A percentile compares a stretch with the other conserved stretches of the same genome.
Conservation (phyloP, 2,113 vertebrate species). For the Chinchilla lanigera region DNA sequence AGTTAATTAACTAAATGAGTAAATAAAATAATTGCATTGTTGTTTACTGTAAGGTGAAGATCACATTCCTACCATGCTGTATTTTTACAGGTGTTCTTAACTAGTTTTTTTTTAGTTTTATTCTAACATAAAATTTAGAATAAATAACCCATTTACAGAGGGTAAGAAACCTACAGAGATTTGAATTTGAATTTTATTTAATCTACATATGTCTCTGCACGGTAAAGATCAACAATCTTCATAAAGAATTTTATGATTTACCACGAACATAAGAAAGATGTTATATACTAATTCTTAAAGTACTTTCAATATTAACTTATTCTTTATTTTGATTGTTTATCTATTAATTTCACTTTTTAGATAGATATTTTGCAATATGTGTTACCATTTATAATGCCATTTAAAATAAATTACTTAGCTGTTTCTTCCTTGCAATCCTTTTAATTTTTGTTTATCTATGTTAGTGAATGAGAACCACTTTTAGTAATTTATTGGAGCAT, state of each 20-base stretch:
- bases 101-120: neutral
- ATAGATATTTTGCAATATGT: neutral
- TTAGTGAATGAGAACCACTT: neutral
- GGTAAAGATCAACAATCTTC: neutral
- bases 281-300: neutral
- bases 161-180: neutral
- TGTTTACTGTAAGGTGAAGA: neutral
- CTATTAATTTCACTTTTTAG: neutral
- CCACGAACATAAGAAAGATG: neutral
- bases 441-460: neutral
- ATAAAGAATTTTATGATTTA: neutral
- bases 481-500: neutral
- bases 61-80: neutral
- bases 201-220: neutral
- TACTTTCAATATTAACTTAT: neutral
- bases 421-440: neutral
- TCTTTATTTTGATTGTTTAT: neutral
- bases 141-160: neutral
- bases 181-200: neutral
- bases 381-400: neutral
- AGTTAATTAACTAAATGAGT: too few relatives aligned
- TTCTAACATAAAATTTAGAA: neutral
- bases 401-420: neutral
- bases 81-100: neutral
- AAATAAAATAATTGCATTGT: neutral